Base-by-base conservation (phyloP, 2,113 vertebrate species). In the Thoracochromis brauschi region DNA sequence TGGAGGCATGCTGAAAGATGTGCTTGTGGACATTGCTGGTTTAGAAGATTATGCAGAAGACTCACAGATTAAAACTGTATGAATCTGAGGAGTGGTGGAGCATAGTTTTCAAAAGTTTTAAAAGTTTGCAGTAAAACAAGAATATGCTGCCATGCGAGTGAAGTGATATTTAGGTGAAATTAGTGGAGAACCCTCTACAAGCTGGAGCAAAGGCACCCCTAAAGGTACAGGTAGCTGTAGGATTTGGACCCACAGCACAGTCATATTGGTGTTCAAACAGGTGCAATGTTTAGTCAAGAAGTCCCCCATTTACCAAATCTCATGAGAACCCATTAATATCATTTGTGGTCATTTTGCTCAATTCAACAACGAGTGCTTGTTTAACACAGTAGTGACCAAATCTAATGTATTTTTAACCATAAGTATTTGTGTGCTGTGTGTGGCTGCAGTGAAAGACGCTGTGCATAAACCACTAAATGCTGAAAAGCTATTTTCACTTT, bases 401-500 rank as follows among this genome's bases (percentile, higher is more conserved):
- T 73, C 40, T 3, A 73, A 73, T 73, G 5, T 45, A 26, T 47
- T 73, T 73, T 47, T 47, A 73, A 47, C 40, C 68, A 47, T 17
- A 47, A 73, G 21, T 29, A 73, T 73, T 45, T 73, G 68, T 47
- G 68, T 73, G n/a, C 38, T 45, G 21, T 73, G 2, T 73, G 68
- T 47, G 40, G 40, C 21, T 73, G 40, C 40, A 45, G 68, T 73
- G 21, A 73, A 29, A 73, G 42, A 29, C 0, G 9, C 21, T 9
- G 8, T 17, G 21, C 21, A 73, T 40, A 47, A 73, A 73, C 21
- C 68, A 29, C 21, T 73, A 47, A 73, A 47, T 73, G 68, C 13
- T 17, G 13, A 73, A 73, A 73, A 29, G 68, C 40, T 73, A 73
- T 73, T 73, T 73, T 73, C 68, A 73, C 68, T 45, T 71, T 71